Evolutionary conservation across 2,797 vertebrate genomes (phyloP), one percentile per base, ranked within the genome.

Genomic region (Coilia nasus): DNA sequence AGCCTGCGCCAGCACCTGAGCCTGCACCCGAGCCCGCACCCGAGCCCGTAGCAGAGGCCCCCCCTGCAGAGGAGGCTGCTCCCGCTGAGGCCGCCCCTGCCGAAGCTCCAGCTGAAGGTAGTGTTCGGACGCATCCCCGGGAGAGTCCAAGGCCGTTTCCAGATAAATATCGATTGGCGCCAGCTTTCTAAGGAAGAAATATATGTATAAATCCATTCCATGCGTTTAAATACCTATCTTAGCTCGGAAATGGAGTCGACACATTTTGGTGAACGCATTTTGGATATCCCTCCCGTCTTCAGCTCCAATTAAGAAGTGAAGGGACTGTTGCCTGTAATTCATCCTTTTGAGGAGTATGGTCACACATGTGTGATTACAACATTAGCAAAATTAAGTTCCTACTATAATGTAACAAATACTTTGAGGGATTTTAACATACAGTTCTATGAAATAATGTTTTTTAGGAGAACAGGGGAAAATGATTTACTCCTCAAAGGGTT

Each of bases 71-170:
- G 41, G 90, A 90, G 7, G 90, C 91, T 0, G 86, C 83, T 1
- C 86, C 85, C 0, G 57, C 88, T 0, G 90, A 0, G 84, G 71
- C 87, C 41, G 80, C 84, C 4, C 85, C 88, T 2, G 84, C 44
- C 1, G 82, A 44, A 1, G 75, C 87, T 2, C 82, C 93, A 57
- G 85, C 90, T 54, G 87, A 90, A 81, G 93, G 93, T 94, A 94
- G 93, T 83, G 86, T 87, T 83, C 44, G 71, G 71, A 17, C 17
- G 15, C 28, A 14, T 31, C 71, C 6, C 71, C 6, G 19, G 71
- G 71, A 35, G 41, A 41, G 44, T 44, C 71, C 71, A 78, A 31
- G 31, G 71, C 17, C 19, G 31, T 44, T 78, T 78, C 31, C 31
- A 78, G 31, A 78, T 19, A 44, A 44, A 11, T 35, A 31, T 35